Evolutionary conservation across 2,113 vertebrate genomes (phyloP), one percentile per base, ranked within the genome.

Genomic region (Vicugna pacos): DNA sequence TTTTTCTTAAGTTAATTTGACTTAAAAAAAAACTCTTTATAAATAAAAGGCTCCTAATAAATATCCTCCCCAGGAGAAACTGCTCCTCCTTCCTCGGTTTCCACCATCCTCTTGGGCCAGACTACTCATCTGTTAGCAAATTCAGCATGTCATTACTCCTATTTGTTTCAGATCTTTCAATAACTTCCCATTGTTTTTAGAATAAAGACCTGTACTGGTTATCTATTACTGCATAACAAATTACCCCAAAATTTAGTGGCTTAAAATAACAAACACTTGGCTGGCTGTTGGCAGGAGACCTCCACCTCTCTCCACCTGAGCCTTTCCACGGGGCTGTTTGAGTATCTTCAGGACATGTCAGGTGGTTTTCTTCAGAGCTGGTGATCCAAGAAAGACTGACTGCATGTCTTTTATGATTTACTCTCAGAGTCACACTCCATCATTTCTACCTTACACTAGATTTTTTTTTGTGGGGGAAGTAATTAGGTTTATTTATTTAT

Each of bases 161-260:
- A 58, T 67, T 89, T 67, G 8, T 30, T 79, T 50, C 30, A 96
- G 73, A 73, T 13, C 38, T 93, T 54, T 92, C 58, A 56, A 48
- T 75, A 50, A 32, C 42, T 56, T 95, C 62, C 48, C 38, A 50
- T 24, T n/a, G 76, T 35, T 95, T 91, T 91, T 91, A 91, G 52
- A 35, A 81, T 70, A 64, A 89, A 95, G 42, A 82, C 16, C 0
- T 48, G 24, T 73, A 24, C 79, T 92, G 65, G n/a, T 72, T 70
- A 72, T 58, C 65, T 52, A 32, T 82, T 60, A 26, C 35, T 79
- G 30, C 17, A 48, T 35, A 89, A 70, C 58, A 81, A 81, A 81
- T 42, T 28, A 60, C 32, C 42, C 35, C 24, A 6, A 64, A 93
- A 77, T 20, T 32, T 72, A 80, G 62, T 42, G 54, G 32, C 54